Conservation (phyloP, 2,113 vertebrate species). For the Thermophis baileyi region DNA sequence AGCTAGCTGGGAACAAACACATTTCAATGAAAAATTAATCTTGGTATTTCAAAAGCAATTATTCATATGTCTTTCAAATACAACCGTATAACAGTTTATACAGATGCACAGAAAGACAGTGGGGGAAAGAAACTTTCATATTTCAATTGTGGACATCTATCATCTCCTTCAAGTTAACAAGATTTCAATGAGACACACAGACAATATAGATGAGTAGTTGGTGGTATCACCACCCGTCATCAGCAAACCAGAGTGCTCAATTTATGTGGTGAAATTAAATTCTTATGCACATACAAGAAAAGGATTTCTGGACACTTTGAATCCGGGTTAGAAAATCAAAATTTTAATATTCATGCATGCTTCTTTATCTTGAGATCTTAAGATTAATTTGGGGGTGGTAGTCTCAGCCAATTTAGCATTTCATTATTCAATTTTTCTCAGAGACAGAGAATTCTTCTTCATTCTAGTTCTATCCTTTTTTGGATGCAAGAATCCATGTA, state of each 20-base stretch:
- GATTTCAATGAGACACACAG: conserved; percentile 5
- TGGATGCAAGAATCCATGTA: background rate
- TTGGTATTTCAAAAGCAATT: conserved; percentile 18
- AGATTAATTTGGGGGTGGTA: background rate
- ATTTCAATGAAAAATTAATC: conserved; percentile 16
- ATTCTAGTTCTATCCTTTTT: background rate
- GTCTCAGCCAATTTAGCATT: background rate
- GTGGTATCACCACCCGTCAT: background rate
- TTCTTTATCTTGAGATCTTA: background rate
- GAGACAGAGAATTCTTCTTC: background rate
- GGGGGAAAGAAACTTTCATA: background rate
- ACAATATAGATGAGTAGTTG: background rate
- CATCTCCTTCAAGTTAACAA: conserved; percentile 5
- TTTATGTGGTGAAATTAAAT: conserved; percentile 1
- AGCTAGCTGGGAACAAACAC: conserved; percentile 34
- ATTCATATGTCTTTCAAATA: conserved; percentile 11
- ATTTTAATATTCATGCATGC: conserved; percentile 6
- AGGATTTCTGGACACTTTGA: background rate
- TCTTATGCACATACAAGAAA: background rate
- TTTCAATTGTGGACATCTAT: conserved; percentile 16
- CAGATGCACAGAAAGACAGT: conserved; percentile 14
- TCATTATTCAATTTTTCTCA: background rate
- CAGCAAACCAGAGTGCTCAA: background rate
- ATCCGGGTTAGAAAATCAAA: background rate
- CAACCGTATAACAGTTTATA: conserved; percentile 16